phyloP scores from a whole-genome alignment of 1,140 invertebrate genomes.

The Caerostris darwini region DNA sequence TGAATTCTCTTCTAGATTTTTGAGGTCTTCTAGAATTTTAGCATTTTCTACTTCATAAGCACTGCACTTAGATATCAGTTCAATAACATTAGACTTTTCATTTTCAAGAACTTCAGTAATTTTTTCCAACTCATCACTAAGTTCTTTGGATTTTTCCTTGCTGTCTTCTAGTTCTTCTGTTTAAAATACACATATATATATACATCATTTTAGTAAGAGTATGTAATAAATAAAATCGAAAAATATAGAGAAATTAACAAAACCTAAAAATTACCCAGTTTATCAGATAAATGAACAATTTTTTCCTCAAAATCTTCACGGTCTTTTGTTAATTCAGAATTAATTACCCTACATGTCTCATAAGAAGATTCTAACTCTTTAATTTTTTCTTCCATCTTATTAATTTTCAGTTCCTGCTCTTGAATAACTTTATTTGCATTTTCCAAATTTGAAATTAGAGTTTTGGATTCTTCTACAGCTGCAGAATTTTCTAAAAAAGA shows the following conservation, averaged over 20 bases:
- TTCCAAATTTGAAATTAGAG: not conserved
- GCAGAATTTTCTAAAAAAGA: not conserved
- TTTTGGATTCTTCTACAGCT: not conserved
- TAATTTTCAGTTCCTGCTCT: not conserved
- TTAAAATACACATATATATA: too few relatives aligned
- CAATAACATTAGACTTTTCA: not conserved
- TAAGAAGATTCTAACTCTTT: not conserved
- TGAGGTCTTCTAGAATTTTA: not conserved
- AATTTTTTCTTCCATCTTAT: not conserved
- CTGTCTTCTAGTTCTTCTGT: too few relatives aligned
- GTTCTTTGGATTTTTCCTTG: not conserved
- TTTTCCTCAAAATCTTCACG: not conserved
- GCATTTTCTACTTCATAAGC: not conserved
- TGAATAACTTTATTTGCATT: not conserved
- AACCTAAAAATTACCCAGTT: not conserved
- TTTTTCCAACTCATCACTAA: not conserved
- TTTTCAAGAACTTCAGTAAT: not conserved
- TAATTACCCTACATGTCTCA: not conserved
- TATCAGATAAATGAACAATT: not conserved
- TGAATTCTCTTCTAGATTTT: not conserved
- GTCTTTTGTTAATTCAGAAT: not conserved
- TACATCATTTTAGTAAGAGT: too few relatives aligned
- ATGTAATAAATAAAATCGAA: too few relatives aligned
- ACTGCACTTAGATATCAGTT: not conserved
- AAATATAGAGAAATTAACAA: not conserved